These are phyloP conservation scores for Salpingus planirostris DNA, from an alignment of 2,888 invertebrate species.

Conservation along the genomic window DNA sequence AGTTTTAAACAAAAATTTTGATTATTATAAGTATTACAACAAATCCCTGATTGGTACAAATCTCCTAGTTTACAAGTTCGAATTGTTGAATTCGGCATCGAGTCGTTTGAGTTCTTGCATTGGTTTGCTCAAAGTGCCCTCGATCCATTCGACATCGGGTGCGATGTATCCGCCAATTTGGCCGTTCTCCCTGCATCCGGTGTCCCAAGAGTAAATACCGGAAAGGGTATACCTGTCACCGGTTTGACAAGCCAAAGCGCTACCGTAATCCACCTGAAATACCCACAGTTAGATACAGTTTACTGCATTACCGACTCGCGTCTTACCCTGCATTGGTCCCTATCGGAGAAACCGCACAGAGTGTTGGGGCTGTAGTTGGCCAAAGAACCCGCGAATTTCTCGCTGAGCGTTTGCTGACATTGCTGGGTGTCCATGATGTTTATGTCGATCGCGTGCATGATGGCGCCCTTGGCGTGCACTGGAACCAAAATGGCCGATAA, in stretches of 20 bases:
- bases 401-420: conserved; percentile 51
- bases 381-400: conserved; percentile 49
- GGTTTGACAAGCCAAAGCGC: conserved; percentile 69
- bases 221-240: conserved; percentile 59
- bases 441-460: conserved; percentile 66
- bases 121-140: conserved; percentile 34
- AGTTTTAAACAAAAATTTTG: too few relatives aligned
- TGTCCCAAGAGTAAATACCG: conserved; percentile 71
- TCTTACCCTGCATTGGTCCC: conserved; percentile 67
- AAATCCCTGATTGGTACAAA: too few relatives aligned
- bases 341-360: conserved; percentile 60
- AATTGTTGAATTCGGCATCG: too few relatives aligned
- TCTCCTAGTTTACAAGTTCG: too few relatives aligned
- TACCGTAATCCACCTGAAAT: conserved; percentile 58
- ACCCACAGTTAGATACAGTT: background rate
- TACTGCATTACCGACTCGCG: background rate
- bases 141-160: conserved; percentile 43
- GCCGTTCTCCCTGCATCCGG: conserved; percentile 48
- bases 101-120: conserved; percentile 31
- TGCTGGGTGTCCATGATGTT: conserved; percentile 53
- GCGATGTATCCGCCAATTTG: conserved; percentile 41
- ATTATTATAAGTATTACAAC: too few relatives aligned
- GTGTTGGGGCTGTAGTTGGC: conserved; percentile 53
- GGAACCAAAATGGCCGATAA: conserved; percentile 21
- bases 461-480: conserved; percentile 66